These are phyloP conservation scores for Pimephales promelas DNA, from an alignment of 2,113 vertebrate genomes.

Conservation along the genomic window DNA sequence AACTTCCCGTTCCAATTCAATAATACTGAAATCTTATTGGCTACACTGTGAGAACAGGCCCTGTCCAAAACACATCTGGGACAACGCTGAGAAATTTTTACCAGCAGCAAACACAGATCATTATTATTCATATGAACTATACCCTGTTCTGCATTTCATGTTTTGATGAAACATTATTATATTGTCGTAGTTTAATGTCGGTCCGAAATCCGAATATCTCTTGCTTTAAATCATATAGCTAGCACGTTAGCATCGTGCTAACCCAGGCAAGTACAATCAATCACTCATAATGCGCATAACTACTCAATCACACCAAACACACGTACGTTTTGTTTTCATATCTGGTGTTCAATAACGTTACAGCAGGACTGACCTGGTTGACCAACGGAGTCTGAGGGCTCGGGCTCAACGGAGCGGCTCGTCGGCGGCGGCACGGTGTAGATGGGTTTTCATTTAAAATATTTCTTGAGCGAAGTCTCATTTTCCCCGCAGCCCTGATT, in stretches of 20 bases:
- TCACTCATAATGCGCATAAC: background rate
- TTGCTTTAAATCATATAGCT: background rate
- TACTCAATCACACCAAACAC: background rate
- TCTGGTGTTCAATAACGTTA: background rate
- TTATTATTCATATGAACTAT: background rate
- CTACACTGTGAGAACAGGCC: background rate
- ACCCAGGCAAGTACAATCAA: background rate
- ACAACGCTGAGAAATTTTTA: background rate
- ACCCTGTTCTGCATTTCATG: background rate
- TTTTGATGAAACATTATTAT: background rate
- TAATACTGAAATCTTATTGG: background rate
- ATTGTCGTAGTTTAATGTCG: background rate
- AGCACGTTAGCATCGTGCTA: slow-evolving; percentile 38
- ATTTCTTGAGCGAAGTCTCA: slow-evolving; percentile 57
- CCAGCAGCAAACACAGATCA: background rate
- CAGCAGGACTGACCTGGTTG: background rate
- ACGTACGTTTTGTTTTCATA: background rate
- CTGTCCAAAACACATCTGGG: background rate
- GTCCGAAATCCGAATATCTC: background rate
- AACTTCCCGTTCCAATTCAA: background rate
- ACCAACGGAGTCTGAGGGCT: background rate
- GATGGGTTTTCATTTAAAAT: slow-evolving; percentile 27
- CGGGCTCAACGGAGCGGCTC: background rate
- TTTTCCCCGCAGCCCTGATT: slow-evolving; percentile 7
- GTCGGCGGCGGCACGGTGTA: slow-evolving; percentile 31